These are phyloP conservation scores for Brienomyrus brachyistius DNA, from an alignment of 2,113 vertebrate genomes.

Conservation along the genomic window DNA sequence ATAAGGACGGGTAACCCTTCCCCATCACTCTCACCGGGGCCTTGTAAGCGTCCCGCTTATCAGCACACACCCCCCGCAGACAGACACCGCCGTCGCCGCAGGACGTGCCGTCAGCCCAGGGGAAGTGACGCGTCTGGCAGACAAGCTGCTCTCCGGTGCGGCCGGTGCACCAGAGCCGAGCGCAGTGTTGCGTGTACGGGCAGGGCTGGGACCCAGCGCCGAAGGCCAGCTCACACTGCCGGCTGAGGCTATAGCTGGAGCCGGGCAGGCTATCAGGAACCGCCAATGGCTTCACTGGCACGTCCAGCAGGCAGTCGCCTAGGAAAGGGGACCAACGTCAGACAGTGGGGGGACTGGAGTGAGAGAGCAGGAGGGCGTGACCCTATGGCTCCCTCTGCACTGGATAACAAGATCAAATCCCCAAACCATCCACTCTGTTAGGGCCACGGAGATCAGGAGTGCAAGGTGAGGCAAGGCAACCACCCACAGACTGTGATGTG, in stretches of 20 bases:
- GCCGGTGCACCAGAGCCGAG: conserved; percentile 92
- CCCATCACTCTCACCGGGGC: conserved; percentile 62
- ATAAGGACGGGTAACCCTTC: not conserved
- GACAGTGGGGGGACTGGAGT: not conserved
- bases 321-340: conserved; percentile 5
- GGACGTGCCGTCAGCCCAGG: conserved; percentile 88
- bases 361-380: not conserved
- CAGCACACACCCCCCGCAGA: conserved; percentile 73
- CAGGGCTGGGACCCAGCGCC: conserved; percentile 87
- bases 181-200: conserved; percentile 87
- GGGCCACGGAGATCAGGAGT: not conserved
- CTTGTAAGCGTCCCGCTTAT: conserved; percentile 61
- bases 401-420: not conserved
- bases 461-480: not conserved
- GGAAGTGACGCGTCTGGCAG: conserved; percentile 95
- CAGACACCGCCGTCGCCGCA: conserved; percentile 80
- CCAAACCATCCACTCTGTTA: not conserved
- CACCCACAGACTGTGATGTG: not conserved
- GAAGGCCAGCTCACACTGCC: conserved; percentile 91
- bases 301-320: conserved; percentile 92
- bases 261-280: conserved; percentile 76
- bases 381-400: not conserved
- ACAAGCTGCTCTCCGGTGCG: conserved; percentile 84
- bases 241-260: conserved; percentile 72
- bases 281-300: conserved; percentile 75